A percentile compares a stretch with the other conserved stretches of the same genome.
Conservation (phyloP, 2,888 invertebrate genomes). For the Tipula lateralis region DNA sequence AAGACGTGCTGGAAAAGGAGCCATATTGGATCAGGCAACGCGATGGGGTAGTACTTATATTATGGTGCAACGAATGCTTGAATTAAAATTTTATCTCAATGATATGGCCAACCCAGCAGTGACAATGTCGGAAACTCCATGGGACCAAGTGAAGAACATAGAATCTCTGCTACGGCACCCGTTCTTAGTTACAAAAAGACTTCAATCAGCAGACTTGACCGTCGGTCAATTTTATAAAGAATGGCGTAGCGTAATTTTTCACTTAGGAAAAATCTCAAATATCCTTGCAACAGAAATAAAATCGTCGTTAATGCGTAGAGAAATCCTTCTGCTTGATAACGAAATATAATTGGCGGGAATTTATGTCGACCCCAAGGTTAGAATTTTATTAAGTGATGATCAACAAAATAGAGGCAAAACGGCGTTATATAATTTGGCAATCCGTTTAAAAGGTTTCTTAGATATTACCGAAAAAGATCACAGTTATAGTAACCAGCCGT, state of each 20-base stretch:
- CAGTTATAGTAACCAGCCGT: background rate
- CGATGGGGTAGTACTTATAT: constrained; percentile 26
- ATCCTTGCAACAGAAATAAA: background rate
- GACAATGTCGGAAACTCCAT: background rate
- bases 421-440: background rate
- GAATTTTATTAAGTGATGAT: background rate
- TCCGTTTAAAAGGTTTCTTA: background rate
- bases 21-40: too few relatives aligned
- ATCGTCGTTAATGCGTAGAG: background rate
- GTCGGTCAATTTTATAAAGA: background rate
- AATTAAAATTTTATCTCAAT: background rate
- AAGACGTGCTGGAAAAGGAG: too few relatives aligned
- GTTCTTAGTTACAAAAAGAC: background rate
- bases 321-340: background rate
- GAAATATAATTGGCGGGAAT: too few relatives aligned
- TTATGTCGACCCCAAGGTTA: background rate
- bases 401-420: background rate
- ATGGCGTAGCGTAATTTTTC: background rate
- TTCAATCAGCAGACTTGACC: background rate
- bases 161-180: background rate
- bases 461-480: background rate
- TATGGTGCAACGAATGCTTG: constrained; percentile 25
- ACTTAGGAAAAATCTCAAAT: background rate
- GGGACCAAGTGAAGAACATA: background rate
- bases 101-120: too few relatives aligned